These are phyloP conservation scores for Himalopsyche kuldschensis DNA, from an alignment of 2,888 invertebrate species.

Conservation along the genomic window DNA sequence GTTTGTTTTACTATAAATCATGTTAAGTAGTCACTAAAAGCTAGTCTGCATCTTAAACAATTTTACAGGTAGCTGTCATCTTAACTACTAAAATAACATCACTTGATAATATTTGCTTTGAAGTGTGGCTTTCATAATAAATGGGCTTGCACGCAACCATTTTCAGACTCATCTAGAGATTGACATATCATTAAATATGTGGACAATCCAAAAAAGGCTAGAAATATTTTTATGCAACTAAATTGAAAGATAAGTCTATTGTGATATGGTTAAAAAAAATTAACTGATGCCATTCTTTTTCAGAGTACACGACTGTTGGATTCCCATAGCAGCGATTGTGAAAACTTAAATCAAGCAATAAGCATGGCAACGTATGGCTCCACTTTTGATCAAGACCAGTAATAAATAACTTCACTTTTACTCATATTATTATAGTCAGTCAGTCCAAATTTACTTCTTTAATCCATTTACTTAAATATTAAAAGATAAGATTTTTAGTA, in stretches of 20 bases:
- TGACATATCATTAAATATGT: too few species aligned
- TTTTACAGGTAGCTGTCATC: too few species aligned
- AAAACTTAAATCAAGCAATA: constrained; percentile 38
- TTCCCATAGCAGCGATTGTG: constrained; percentile 37
- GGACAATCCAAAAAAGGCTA: background rate
- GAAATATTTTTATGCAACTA: background rate
- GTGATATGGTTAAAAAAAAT: background rate
- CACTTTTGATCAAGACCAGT: constrained; percentile 16
- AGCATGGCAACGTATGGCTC: constrained; percentile 35
- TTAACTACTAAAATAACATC: too few species aligned
- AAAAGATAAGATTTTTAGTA: background rate
- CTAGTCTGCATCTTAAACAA: too few species aligned
- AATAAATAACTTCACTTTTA: background rate
- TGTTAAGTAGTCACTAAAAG: too few species aligned
- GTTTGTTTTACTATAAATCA: too few species aligned
- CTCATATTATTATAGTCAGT: background rate
- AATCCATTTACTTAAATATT: background rate
- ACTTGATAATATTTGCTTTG: too few species aligned
- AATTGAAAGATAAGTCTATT: background rate
- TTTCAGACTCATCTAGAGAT: too few species aligned
- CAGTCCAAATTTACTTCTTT: background rate
- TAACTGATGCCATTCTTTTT: constrained; percentile 2
- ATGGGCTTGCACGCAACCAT: too few species aligned
- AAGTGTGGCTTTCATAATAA: too few species aligned
- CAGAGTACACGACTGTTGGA: constrained; percentile 35